These are phyloP conservation scores for Numenius phaeopus DNA, from an alignment of 2,797 vertebrate genomes.

Conservation along the genomic window DNA sequence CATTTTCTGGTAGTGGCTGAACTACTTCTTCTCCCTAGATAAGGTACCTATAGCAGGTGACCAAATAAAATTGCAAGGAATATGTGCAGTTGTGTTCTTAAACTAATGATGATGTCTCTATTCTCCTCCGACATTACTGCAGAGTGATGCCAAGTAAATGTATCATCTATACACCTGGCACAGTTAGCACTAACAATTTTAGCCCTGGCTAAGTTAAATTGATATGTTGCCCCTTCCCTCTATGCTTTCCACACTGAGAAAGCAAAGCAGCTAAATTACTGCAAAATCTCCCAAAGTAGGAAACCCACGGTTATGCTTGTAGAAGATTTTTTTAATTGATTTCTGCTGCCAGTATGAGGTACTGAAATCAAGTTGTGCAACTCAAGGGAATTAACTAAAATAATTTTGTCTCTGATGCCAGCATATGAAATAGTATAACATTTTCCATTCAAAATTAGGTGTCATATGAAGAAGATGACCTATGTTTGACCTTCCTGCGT, in stretches of 20 bases:
- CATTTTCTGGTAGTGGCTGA: not conserved
- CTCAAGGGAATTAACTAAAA: slow-evolving; percentile 38
- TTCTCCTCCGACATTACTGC: not conserved
- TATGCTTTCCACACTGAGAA: not conserved
- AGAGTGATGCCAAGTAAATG: not conserved
- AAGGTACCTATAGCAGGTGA: not conserved
- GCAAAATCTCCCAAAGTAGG: not conserved
- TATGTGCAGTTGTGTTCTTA: not conserved
- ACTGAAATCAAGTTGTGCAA: slow-evolving; percentile 7
- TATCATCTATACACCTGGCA: not conserved
- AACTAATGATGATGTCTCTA: not conserved
- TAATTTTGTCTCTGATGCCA: slow-evolving; percentile 23
- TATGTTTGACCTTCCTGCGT: slow-evolving; percentile 58
- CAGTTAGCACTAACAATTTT: not conserved
- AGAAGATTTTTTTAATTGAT: not conserved
- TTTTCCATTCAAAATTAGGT: slow-evolving; percentile 54
- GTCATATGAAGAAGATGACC: slow-evolving; percentile 18
- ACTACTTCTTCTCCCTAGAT: not conserved
- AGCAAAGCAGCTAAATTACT: not conserved
- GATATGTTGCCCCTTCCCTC: not conserved
- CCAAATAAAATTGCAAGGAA: not conserved
- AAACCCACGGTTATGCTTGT: not conserved
- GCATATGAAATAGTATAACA: slow-evolving; percentile 21
- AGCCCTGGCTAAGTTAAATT: not conserved
- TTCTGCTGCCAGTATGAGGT: not conserved